phyloP scores from a whole-genome alignment of 2,113 vertebrate species.

The Carassius gibelio region DNA sequence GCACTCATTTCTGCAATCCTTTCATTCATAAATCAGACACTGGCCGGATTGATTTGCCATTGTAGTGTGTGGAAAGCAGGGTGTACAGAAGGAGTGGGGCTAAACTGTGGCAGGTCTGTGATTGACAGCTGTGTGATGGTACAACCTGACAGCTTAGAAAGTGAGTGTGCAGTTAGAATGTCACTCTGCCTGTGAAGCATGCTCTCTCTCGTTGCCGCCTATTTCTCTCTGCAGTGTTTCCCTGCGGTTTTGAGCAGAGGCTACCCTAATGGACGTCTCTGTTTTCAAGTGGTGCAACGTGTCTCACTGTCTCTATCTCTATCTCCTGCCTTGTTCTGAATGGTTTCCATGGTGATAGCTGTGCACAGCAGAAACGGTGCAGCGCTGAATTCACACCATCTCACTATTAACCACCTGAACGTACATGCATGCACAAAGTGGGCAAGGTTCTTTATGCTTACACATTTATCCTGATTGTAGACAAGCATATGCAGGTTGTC shows the following conservation, averaged over 20 bases:
- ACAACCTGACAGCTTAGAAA: constrained; percentile 52
- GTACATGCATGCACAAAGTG: background rate
- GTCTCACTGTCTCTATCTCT: constrained; percentile 38
- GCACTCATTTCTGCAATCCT: background rate
- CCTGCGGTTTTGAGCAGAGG: constrained; percentile 71
- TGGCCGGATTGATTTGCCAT: constrained; percentile 1
- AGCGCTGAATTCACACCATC: constrained; percentile 68
- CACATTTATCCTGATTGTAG: background rate
- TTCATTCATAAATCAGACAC: constrained; percentile 32
- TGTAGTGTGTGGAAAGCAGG: background rate
- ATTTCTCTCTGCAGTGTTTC: constrained; percentile 60
- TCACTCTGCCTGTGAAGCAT: constrained; percentile 59
- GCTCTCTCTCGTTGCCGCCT: background rate
- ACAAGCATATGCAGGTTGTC: background rate
- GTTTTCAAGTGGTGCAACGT: constrained; percentile 63
- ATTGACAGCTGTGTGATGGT: constrained; percentile 55
- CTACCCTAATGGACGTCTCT: constrained; percentile 66
- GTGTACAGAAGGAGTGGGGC: constrained; percentile 4
- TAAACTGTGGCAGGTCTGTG: constrained; percentile 12
- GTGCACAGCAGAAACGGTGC: constrained; percentile 76
- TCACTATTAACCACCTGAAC: constrained; percentile 68
- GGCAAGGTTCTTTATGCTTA: background rate
- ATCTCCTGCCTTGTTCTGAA: constrained; percentile 60
- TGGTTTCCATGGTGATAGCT: constrained; percentile 79
- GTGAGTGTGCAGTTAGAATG: constrained; percentile 54